Evolutionary conservation across 2,797 vertebrate genomes (phyloP).

Genomic region (Distichodus sexfasciatus): DNA sequence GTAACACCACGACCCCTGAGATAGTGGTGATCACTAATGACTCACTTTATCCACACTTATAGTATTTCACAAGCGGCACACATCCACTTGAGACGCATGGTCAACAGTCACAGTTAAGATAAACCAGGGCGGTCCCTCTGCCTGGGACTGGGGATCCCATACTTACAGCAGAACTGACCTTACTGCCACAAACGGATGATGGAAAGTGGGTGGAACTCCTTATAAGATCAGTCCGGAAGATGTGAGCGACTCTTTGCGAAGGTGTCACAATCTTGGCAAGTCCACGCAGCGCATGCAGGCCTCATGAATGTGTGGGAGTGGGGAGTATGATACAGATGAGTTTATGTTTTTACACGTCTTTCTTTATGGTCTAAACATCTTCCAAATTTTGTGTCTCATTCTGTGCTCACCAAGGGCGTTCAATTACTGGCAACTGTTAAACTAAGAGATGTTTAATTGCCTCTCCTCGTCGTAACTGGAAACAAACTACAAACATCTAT

Average conservation of each 20-base stretch:
- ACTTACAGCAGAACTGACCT: not conserved
- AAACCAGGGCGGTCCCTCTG: not conserved
- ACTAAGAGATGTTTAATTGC: too few relatives aligned
- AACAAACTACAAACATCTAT: too few relatives aligned
- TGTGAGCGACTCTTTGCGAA: not conserved
- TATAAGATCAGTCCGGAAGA: not conserved
- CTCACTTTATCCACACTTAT: not conserved
- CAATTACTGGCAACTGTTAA: too few relatives aligned
- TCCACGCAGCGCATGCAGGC: not conserved
- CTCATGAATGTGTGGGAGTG: not conserved
- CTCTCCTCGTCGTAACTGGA: too few relatives aligned
- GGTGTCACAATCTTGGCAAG: slow-evolving; percentile 19
- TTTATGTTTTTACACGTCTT: not conserved
- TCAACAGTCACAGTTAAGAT: not conserved
- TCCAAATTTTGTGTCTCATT: not conserved
- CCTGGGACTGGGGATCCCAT: not conserved
- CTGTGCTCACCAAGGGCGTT: not conserved
- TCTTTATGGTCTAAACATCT: not conserved
- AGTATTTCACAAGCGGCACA: not conserved
- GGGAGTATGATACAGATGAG: not conserved
- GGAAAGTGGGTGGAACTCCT: not conserved
- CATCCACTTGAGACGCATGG: not conserved
- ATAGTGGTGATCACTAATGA: not conserved
- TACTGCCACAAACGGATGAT: not conserved
- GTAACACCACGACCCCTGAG: too few relatives aligned